Base-by-base conservation (phyloP, 1,140 invertebrate species). In the Tyrophagus putrescentiae region DNA sequence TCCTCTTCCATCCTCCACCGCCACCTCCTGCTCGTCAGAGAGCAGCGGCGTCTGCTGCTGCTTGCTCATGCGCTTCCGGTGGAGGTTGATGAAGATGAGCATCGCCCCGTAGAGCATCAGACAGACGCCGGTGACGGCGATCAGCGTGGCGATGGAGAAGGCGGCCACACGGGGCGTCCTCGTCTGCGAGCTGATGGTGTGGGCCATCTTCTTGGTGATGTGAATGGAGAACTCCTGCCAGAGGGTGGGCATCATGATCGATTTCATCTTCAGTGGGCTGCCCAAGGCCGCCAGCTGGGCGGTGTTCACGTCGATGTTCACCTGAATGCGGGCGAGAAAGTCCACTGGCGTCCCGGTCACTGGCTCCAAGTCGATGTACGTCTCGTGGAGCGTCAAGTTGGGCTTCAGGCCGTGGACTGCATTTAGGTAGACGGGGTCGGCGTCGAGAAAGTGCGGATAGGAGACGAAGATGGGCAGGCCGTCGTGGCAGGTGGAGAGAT, bases 361-460 rank as follows among this genome's bases (percentile, higher is more conserved):
- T 25, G 87, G 87, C 68, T 90, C 86, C 1, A 90, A 77, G 65
- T 90, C 87, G 56, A 92, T 80, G 71, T 77, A 88, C 28, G 90
- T 80, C 62, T 81, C 76, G 72, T 91, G 87, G 45, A 82, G 80
- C 36, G 86, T 82, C 21, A 80, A 75, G 56, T 82, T 79, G 23
- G 67, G 67, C 0, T 81, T 82, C 62, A 93, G 81, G 1, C 87
- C 88, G 62, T 81, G 81, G 1, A 92, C 82, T 3, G 81, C 82
- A 23, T 82, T 80, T 53, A 81, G 71, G 23, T 90, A 77, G 57
- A 76, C 77, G 1, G 83, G 82, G 68, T 91, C 84, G 0, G 84
- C 87, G 64, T 89, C 71, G 68, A 89, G 86, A 75, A 92, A 92
- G 72, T 93, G 88, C 0, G 88, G 88, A 73, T 88, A 90, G 44